Conservation (phyloP, 2,113 vertebrate genomes). For the Cheirogaleus medius region DNA sequence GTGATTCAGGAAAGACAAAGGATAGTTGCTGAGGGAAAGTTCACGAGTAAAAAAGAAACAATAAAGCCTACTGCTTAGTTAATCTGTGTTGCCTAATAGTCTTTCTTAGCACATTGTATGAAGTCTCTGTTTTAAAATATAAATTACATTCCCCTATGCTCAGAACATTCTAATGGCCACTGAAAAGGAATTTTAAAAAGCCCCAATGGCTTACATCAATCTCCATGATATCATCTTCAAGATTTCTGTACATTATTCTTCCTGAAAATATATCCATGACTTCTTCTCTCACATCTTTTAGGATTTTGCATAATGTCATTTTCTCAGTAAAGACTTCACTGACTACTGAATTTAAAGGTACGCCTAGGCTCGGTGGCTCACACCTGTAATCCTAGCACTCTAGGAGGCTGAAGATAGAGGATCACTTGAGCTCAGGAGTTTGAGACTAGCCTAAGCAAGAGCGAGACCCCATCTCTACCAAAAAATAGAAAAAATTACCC, state of each 20-base stretch:
- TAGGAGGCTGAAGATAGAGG: too few species aligned
- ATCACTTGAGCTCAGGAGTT: too few species aligned
- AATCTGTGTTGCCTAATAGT: neutral
- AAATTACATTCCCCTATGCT: neutral
- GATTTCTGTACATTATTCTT: neutral
- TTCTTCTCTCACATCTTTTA: neutral
- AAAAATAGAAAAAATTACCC: too few species aligned
- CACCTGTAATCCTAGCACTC: too few species aligned
- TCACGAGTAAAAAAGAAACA: neutral
- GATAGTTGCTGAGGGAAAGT: neutral
- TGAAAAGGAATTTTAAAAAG: neutral
- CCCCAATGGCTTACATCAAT: accelerated
- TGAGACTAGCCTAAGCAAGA: too few species aligned
- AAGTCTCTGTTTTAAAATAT: neutral
- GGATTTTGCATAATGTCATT: neutral
- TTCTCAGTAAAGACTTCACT: neutral
- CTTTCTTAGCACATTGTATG: neutral
- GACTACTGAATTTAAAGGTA: neutral
- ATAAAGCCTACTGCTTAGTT: neutral
- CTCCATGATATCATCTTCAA: neutral
- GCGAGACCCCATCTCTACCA: too few species aligned
- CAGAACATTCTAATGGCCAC: neutral
- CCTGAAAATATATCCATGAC: neutral
- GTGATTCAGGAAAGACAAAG: neutral
- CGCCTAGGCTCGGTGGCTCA: too few species aligned